Base-by-base conservation (phyloP, 2,113 vertebrate genomes). In the Poicephalus gulielmi region DNA sequence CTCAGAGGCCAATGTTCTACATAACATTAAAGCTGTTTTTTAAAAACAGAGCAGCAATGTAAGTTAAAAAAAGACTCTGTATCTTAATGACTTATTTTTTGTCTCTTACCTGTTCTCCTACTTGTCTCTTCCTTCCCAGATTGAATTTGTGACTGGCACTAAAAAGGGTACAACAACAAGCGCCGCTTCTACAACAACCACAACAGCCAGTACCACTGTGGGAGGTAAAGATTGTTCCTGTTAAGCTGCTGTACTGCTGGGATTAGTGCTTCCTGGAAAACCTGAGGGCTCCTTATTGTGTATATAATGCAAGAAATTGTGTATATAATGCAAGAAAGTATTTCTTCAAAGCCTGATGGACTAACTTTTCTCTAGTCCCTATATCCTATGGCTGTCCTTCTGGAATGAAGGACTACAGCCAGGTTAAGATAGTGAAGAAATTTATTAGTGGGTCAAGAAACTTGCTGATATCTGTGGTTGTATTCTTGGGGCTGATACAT, bases 71-170 rank as follows among this genome's bases (percentile, higher is more conserved):
- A 80, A 30, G 6, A 8, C 30, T 50, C 0, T 39, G 9, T 71
- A 11, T 83, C n/a, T 59, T 78, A 79, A 76, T 17, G 13, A 4
- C n/a, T 77, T 0, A 6, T 23, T 81, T 28, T 49, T 35, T 63
- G 7, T 62, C 11, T 79, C 41, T 10, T 75, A 2, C 8, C 28
- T 13, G 66, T 79, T 78, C 33, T 88, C 24, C 27, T 11, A 0
- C 70, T 12, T 37, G 14, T 80, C 7, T 91, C 15, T 94, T 19
- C 17, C 53, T 84, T 86, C 92, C 62, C 92, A 99, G 99, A 99
- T 99, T 85, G 99, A 99, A 94, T 99, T 99, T 98, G 99, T 99
- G 94, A 99, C 99, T 0, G 99, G 99, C 91, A 99, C 99, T 49
- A 99, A 99, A 97, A 99, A 99, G 70, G 99, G 99, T 12, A 98